A percentile compares a stretch with the other conserved stretches of the same genome.
Conservation (phyloP, 2,113 vertebrate genomes). For the Pteropus alecto region DNA sequence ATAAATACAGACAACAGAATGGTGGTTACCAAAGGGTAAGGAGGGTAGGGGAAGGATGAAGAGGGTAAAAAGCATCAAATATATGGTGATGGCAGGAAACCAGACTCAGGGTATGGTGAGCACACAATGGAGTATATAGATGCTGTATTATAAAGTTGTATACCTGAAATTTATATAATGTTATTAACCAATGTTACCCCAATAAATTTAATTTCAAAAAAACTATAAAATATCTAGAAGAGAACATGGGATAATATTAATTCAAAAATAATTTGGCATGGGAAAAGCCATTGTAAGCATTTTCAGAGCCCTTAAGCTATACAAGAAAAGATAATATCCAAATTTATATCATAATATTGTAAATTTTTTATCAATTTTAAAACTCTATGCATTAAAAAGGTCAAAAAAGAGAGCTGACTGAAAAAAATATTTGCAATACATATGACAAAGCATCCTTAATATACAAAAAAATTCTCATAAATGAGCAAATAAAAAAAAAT, state of each 20-base stretch:
- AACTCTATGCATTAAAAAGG: neutral
- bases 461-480: neutral
- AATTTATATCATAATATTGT: neutral
- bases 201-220: neutral
- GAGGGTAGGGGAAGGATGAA: neutral
- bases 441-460: neutral
- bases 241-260: neutral
- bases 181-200: neutral
- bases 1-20: neutral
- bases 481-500: neutral
- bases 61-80: neutral
- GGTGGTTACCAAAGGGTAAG: neutral
- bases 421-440: neutral
- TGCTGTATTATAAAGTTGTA: neutral
- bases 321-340: neutral
- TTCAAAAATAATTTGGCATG: neutral
- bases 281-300: neutral
- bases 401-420: neutral
- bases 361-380: neutral
- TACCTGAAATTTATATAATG: neutral
- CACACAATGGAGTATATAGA: neutral
- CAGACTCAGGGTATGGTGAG: neutral
- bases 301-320: neutral
- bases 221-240: neutral
- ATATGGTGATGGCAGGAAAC: neutral